phyloP scores from a whole-genome alignment of 2,113 vertebrate species.

The Sinosuthora webbiana region DNA sequence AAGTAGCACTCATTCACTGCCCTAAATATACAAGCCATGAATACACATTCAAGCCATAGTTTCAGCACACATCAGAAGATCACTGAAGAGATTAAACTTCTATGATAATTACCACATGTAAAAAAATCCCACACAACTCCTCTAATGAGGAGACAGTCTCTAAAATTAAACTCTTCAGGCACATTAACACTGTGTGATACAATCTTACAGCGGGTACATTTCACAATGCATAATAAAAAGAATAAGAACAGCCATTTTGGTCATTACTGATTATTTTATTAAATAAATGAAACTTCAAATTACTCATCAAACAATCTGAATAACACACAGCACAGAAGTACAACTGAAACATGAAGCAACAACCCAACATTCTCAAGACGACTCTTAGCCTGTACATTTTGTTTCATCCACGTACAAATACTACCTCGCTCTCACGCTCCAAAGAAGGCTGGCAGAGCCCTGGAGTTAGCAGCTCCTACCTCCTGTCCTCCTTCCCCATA shows the following conservation, averaged over 20 bases:
- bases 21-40: not conserved
- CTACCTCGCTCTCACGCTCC: not conserved
- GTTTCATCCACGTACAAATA: not conserved
- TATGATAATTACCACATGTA: not conserved
- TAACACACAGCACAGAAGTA: not conserved
- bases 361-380: not conserved
- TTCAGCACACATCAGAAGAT: not conserved
- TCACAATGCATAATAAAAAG: not conserved
- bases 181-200: not conserved
- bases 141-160: not conserved
- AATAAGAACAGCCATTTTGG: not conserved
- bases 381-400: not conserved
- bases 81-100: not conserved
- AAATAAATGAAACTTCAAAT: not conserved
- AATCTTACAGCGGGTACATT: not conserved
- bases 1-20: not conserved
- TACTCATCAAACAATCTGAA: not conserved
- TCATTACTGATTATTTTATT: not conserved
- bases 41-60: not conserved
- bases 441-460: not conserved
- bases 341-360: accelerated
- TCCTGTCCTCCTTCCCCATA: not conserved
- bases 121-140: not conserved
- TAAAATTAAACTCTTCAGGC: not conserved
- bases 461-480: not conserved